Evolutionary conservation across 30 jellyfish, hydroid and myxozoan genomes (phyloP), one percentile per base, ranked within the genome.

Genomic region (Catostylus mosaicus): DNA sequence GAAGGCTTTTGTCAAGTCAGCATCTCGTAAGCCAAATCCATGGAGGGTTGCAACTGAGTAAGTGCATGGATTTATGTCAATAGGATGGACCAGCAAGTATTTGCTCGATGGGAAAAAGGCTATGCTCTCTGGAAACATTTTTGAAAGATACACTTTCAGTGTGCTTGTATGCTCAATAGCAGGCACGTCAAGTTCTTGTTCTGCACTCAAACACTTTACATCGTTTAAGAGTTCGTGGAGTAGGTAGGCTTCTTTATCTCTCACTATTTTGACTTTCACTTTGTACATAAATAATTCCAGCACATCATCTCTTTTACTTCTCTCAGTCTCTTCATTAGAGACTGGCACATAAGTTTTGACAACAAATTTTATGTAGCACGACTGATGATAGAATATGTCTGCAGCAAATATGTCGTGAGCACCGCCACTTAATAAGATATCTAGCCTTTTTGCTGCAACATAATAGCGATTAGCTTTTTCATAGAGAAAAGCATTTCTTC

Each of bases 1-100:
- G 45, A 78, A 78, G 38, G 81, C 33, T 48, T 52, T 78, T 8
- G 81, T 73, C 56, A 65, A 48, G 50, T 61, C 76, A 22, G 61
- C 87, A 48, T 78, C 89, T 37, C 82, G 32, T 32, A 78, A 22
- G 63, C 81, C 89, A 78, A 72, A 78, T 45, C 81, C 81, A 37
- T 78, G 89, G 35, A 78, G 63, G 18, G 89, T 61, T 18, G 89
- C 89, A 4, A 63, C 33, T 37, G 82, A 23, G 61, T 78, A 78
- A 33, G 61, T 40, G 18, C 82, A 61, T 19, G 87, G 77, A 26
- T 73, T 73, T 30, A 73, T 73, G 32, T 73, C 81, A 1, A 61
- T 16, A 38, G 87, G 33, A 37, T 80, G 90, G 48, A 80, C 84
- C 30, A 80, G 6, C 67, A 67, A 32, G 47, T 30, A 80, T 29